Base-by-base conservation (phyloP, 2,797 vertebrate genomes). In the Aratinga solstitialis region DNA sequence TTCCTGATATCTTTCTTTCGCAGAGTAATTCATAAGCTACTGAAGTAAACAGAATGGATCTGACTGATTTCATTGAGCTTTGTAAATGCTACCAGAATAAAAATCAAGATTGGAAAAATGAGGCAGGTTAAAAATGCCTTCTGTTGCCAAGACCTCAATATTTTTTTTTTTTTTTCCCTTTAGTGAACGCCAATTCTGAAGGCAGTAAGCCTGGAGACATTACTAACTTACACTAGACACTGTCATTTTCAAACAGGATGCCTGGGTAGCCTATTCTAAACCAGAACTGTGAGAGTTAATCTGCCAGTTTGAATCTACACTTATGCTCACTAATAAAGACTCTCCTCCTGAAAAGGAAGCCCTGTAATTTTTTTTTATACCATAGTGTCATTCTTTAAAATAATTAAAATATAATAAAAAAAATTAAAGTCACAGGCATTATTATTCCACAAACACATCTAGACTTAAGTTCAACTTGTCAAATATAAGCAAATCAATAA, bases 1-100 rank as follows among this genome's bases (percentile, higher is more conserved):
- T 96, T 94, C 94, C 94, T 95, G 93, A 30, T 84, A 47, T 74
- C 83, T 87, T 96, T 93, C 93, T 67, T 95, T 82, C 56, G 80
- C 53, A n/a, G 22, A 94, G 83, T 48, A 86, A 94, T 91, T 94
- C 87, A 72, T 14, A 87, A 77, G 47, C 80, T 61, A 58, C 85
- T 87, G 91, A 84, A 93, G 83, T 53, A 81, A 95, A 89, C 61
- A 82, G 89, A 95, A 93, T 0, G 7, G 88, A 94, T 76, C 71
- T 80, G 47, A 80, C 75, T 32, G 43, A 76, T 66, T 90, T 45
- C 74, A 58, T 30, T 23, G 40, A 79, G 67, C 80, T 74, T 79
- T 1, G 5, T 59, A 94, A 90, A 90, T 4, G 61, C 84, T 89
- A 45, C 74, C 83, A 79, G 71, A 82, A 54, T 82, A 95, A 77